Percentiles rank a stretch among this genome's conserved stretches.
Conservation (phyloP, 2,113 vertebrate species). For the Taxidea taxus region DNA sequence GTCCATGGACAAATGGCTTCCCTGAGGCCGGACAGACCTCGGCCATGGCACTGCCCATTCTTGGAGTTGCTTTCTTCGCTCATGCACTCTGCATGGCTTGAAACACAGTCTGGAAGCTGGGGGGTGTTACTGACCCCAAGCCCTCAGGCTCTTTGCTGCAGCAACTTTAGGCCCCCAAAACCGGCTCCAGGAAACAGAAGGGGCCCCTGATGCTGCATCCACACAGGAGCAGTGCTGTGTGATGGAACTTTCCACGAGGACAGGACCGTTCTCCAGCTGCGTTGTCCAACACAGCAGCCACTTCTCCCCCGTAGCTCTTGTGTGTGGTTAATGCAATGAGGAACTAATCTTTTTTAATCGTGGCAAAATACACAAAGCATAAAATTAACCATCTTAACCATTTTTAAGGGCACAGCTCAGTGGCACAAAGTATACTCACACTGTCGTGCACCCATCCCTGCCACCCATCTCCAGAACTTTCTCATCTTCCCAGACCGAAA, state of each 20-base stretch:
- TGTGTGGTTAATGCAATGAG: neutral
- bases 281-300: rapidly evolving
- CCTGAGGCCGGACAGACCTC: neutral
- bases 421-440: neutral
- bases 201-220: neutral
- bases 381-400: neutral
- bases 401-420: neutral
- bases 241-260: neutral
- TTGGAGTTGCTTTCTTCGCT: neutral
- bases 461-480: neutral
- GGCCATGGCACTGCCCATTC: rapidly evolving
- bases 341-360: neutral
- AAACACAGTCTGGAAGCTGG: neutral
- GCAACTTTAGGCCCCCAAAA: rapidly evolving
- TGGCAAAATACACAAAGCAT: neutral
- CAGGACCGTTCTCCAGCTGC: neutral
- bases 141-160: too few species aligned
- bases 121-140: neutral
- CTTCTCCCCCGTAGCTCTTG: neutral
- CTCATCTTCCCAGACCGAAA: neutral
- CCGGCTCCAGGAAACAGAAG: neutral
- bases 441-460: rapidly evolving
- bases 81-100: rapidly evolving
- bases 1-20: neutral
- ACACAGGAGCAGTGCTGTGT: rapidly evolving